These are phyloP conservation scores for Rhinoptilus africanus DNA, from an alignment of 2,113 vertebrate species.

Conservation along the genomic window DNA sequence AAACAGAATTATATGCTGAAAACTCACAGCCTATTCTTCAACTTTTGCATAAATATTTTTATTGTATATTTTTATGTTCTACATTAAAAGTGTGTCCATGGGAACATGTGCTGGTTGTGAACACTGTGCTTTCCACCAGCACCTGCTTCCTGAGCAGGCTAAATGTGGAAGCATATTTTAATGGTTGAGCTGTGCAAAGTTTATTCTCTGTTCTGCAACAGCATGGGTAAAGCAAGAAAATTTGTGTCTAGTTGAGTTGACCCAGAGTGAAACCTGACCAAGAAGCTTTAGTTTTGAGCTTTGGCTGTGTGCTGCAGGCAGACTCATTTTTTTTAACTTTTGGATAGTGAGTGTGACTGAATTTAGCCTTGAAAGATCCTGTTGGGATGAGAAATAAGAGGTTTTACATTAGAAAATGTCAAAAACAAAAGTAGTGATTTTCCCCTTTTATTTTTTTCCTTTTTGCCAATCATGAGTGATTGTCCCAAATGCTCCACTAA, in stretches of 20 bases:
- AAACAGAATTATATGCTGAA: neutral
- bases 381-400: neutral
- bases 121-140: neutral
- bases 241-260: neutral
- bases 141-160: neutral
- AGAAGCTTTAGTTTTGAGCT: neutral
- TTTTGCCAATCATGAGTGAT: neutral
- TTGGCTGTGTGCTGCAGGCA: neutral
- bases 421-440: neutral
- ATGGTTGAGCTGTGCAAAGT: neutral
- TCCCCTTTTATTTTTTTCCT: neutral
- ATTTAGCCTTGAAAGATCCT: neutral
- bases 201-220: neutral
- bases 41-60: constrained; percentile 23
- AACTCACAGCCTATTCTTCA: neutral
- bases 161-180: neutral
- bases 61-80: neutral
- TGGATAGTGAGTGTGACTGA: neutral
- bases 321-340: neutral
- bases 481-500: neutral
- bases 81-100: neutral
- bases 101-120: neutral
- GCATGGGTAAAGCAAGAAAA: neutral
- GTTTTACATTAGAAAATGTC: neutral
- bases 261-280: neutral